Base-by-base conservation (phyloP, 2,888 invertebrate genomes). In the Teleiodes luculella region DNA sequence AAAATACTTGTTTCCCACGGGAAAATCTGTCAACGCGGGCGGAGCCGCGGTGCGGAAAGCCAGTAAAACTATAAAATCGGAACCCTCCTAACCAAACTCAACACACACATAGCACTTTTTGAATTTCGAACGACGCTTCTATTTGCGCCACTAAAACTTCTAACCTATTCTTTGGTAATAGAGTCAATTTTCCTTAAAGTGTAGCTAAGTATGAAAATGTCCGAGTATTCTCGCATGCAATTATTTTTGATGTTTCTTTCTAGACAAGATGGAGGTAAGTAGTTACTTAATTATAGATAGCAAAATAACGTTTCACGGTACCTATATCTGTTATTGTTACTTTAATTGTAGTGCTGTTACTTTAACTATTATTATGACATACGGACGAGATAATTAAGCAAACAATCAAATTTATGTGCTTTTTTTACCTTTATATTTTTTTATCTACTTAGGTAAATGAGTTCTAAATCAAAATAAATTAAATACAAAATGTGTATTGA, bases 61-160 rank as follows among this genome's bases (percentile, higher is more conserved):
- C 18, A 18, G 16, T 8, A 16, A 13, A 39, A 39, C 11, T 20
- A 18, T n/a, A 4, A n/a, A 43, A n/a, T n/a, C 24, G 13, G 43
- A 43, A 43, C 43, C 43, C 20, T 43, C 24, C 24, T 13, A 10
- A 2, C 24, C 6, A 24, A 43, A 18, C 6, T 3, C 13, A 3
- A 6, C n/a, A 10, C 20, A 2, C 5, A 14, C 49, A 24, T 49
- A 24, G 14, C 49, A 78, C 78, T 36, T 47, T 78, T 78, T 74
- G 68, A 78, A 73, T 69, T 72, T 70, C 66, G 70, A 73, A 72
- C 52, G 61, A 58, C 52, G 70, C 64, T 64, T 61, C 61, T 65
- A 43, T 51, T 39, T 20, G 31, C 0, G 4, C 3, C 53, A 54
- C 48, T 50, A 36, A 13, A 67, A 41, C 63, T 58, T 63, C 18